A percentile compares a stretch with the other conserved stretches of the same genome.
Evolutionary conservation across 2,113 vertebrate genomes (phyloP).

Genomic region (Hydrochoerus hydrochaeris): DNA sequence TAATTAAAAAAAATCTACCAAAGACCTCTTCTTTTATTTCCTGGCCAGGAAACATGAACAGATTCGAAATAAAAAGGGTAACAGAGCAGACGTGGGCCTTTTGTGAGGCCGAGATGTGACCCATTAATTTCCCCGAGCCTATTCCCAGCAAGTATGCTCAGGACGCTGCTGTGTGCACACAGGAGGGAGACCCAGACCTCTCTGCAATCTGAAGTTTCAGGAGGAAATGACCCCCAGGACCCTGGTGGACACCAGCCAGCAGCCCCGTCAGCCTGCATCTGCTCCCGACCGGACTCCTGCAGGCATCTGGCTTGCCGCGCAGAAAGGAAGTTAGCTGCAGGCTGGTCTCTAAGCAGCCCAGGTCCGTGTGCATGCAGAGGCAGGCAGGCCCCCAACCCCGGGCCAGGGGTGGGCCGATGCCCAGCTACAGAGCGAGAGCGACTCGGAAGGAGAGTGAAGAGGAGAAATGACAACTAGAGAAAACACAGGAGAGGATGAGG

Average conservation of each 20-base stretch:
- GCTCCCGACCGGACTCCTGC: neutral
- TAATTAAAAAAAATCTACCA: neutral
- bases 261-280: neutral
- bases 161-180: neutral
- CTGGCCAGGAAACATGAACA: neutral
- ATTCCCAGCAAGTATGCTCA: neutral
- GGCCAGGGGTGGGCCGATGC: neutral
- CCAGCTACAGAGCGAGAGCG: neutral
- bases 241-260: neutral
- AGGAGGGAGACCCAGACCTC: neutral
- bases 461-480: neutral
- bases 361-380: neutral
- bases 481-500: neutral
- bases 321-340: neutral
- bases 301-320: neutral
- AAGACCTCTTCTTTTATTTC: conserved; percentile 34
- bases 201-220: neutral
- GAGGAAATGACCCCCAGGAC: neutral
- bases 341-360: neutral
- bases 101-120: neutral
- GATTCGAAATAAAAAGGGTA: neutral
- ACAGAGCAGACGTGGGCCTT: neutral
- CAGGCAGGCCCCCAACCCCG: neutral
- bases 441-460: neutral
- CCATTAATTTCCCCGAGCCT: neutral